Base-by-base conservation (phyloP, 2,797 vertebrate genomes). In the Synaphobranchus kaupii region DNA sequence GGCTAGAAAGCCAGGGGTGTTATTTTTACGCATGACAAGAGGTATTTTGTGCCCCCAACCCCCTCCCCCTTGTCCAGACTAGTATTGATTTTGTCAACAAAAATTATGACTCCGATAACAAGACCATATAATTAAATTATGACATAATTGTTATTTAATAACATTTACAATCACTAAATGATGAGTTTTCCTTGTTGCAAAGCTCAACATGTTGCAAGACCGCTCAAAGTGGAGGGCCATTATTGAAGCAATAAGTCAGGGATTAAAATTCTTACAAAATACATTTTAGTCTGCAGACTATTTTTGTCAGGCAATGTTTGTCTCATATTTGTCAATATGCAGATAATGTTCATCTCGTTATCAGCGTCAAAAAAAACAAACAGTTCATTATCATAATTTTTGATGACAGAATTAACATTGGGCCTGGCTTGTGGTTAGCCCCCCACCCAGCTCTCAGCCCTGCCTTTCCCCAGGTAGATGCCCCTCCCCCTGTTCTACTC, bases 401-500 rank as follows among this genome's bases (percentile, higher is more conserved):
- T 15, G 2, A 54, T 54, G 68, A 87, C 88, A 91, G 88, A 86
- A 88, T 22, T 50, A 83, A 60, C 88, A 86, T 28, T 28, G n/a
- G 63, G 56, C 56, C 56, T 58, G 56, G 56, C 15, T 39, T 17
- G 56, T 58, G 56, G 15, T 58, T 28, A 68, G n/a, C 63, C 63
- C 63, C 71, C 71, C 71, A 22, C 31, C 71, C n/a, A 15, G 31
- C 28, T 20, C 3, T 15, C 10, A 34, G 34, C 71, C 71, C 71
- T 8, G 28, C 71, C 71, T 22, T 47, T 39, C 44, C 39, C 76
- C 76, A 47, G 4, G 71, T 17, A 39, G 71, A 76, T 20, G 31
- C 76, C 76, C 76, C 76, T 34, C 47, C 25, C 78, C 78, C 78
- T n/a, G 8, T 87, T 93, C 91, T 96, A 97, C 91, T 96, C 95